Conservation (phyloP, 2,797 vertebrate species). For the Kryptolebias ocellatus region DNA sequence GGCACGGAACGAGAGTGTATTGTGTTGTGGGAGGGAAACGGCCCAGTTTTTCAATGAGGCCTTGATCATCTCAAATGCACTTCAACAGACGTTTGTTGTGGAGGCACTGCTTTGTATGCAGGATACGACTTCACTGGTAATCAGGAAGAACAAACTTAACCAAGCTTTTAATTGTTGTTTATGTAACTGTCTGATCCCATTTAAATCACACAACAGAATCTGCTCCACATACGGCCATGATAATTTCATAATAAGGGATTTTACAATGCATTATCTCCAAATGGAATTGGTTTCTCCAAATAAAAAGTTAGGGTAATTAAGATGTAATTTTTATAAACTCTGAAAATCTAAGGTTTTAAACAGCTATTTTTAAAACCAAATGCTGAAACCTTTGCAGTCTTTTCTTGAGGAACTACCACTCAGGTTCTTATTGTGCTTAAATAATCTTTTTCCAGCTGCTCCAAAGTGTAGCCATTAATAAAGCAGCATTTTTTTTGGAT, state of each 20-base stretch:
- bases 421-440: background rate
- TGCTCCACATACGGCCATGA: conserved; percentile 51
- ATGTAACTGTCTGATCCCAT: conserved; percentile 76
- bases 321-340: conserved; percentile 41
- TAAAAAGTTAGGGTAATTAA: conserved; percentile 48
- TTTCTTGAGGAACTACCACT: too few relatives aligned
- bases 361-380: conserved; percentile 3
- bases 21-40: conserved; percentile 54
- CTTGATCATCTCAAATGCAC: conserved; percentile 68
- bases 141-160: conserved; percentile 82
- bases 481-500: conserved; percentile 6
- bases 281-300: conserved; percentile 44
- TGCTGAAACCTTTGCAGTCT: too few relatives aligned
- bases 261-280: conserved; percentile 49
- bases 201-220: conserved; percentile 62
- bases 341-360: conserved; percentile 16
- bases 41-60: conserved; percentile 45
- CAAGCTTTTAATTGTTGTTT: conserved; percentile 85
- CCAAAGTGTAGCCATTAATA: conserved; percentile 2
- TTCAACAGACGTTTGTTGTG: conserved; percentile 59
- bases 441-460: conserved; percentile 2
- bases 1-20: conserved; percentile 45
- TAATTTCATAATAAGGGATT: conserved; percentile 60
- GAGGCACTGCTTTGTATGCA: conserved; percentile 65
- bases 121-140: conserved; percentile 69